Evolutionary conservation across 2,888 invertebrate genomes (phyloP).

Genomic region (Archaeoteleia sp.): DNA sequence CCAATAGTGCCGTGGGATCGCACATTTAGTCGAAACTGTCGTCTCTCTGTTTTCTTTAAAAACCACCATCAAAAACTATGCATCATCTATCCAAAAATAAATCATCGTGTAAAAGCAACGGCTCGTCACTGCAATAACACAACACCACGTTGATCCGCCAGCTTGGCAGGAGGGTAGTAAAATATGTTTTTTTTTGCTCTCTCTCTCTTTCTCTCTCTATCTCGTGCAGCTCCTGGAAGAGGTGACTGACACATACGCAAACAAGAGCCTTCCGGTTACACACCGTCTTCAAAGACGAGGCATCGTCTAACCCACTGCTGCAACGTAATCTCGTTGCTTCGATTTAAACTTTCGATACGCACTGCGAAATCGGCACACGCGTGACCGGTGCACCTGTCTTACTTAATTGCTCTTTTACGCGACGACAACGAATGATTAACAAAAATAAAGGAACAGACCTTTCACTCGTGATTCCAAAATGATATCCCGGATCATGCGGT

Average conservation of each 20-base stretch:
- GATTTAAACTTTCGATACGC: conserved; percentile 1
- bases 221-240: conserved; percentile 4
- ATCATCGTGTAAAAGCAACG: conserved; percentile 2
- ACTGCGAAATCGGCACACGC: too few species aligned
- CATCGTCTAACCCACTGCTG: conserved; percentile 4
- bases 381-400: too few species aligned
- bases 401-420: too few species aligned
- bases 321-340: conserved; percentile 2
- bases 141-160: background rate
- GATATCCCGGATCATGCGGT: too few species aligned
- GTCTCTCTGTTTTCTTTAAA: conserved; percentile 17
- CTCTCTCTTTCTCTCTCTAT: too few species aligned
- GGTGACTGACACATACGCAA: conserved; percentile 9
- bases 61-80: conserved; percentile 31
- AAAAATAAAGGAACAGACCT: too few species aligned
- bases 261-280: conserved; percentile 31
- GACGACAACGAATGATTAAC: too few species aligned
- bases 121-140: conserved; percentile 8
- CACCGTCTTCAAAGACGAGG: conserved; percentile 6
- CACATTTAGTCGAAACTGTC: conserved; percentile 59
- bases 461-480: too few species aligned
- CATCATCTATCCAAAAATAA: conserved; percentile 40
- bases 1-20: conserved; percentile 70
- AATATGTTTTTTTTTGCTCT: too few species aligned
- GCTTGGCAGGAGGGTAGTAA: background rate